Conservation (phyloP, 1,140 invertebrate genomes). For the Holcopasites calliopsidis region DNA sequence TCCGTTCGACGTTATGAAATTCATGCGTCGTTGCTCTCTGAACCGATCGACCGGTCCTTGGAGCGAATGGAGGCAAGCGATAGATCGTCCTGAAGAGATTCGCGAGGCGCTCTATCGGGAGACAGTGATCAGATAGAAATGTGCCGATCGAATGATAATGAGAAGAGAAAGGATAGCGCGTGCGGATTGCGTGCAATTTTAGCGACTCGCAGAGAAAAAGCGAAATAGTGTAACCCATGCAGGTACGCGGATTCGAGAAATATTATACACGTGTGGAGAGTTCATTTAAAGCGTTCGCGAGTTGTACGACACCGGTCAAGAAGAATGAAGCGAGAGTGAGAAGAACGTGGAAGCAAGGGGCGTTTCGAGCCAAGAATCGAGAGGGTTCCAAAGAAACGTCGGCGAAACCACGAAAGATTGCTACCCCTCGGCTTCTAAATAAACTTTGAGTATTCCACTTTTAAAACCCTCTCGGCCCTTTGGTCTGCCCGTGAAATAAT, state of each 20-base stretch:
- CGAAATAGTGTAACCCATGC: no score
- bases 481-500: background rate
- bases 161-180: background rate
- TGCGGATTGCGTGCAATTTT: background rate
- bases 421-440: no score
- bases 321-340: slow-evolving; percentile 10
- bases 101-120: slow-evolving; percentile 8
- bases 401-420: background rate
- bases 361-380: background rate
- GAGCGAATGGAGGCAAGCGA: slow-evolving; percentile 37
- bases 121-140: background rate
- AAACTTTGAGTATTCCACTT: no score
- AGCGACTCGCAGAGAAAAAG: no score
- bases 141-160: slow-evolving; percentile 3
- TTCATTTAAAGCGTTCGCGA: no score
- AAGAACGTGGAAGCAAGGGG: slow-evolving; percentile 11
- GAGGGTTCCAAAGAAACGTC: background rate
- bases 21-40: slow-evolving; percentile 47
- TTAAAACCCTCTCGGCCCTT: background rate
- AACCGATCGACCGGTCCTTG: slow-evolving; percentile 48
- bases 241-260: no score
- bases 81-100: slow-evolving; percentile 26
- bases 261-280: background rate
- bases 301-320: no score
- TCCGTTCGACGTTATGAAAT: background rate